Conservation (phyloP, 2,888 invertebrate genomes). For the Pachliopta kotzebuea region DNA sequence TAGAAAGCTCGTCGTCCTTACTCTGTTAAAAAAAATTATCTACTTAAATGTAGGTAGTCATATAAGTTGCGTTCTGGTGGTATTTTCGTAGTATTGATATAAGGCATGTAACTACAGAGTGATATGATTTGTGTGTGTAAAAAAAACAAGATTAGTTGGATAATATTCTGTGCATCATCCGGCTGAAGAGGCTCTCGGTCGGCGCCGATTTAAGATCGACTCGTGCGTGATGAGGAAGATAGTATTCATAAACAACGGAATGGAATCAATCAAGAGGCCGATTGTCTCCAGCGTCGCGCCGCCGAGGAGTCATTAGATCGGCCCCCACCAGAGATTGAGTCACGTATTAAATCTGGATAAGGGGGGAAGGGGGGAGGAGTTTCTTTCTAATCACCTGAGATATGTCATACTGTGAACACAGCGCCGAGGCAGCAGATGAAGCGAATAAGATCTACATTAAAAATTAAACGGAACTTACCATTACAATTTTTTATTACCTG, state of each 20-base stretch:
- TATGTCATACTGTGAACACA: slow-evolving; percentile 57
- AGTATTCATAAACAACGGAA: slow-evolving; percentile 25
- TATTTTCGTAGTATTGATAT: no score
- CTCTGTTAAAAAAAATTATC: no score
- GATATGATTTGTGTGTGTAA: not conserved
- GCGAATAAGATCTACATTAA: no score
- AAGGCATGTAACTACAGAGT: no score
- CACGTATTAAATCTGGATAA: slow-evolving; percentile 70
- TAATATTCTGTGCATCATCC: slow-evolving; percentile 8
- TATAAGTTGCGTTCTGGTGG: no score
- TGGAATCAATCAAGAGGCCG: slow-evolving; percentile 34
- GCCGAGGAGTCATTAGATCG: slow-evolving; percentile 54
- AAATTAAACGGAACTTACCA: no score
- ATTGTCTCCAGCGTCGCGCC: slow-evolving; percentile 43
- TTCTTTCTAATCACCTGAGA: slow-evolving; percentile 74
- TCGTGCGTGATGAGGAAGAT: slow-evolving; percentile 29
- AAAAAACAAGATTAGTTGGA: slow-evolving; percentile 12
- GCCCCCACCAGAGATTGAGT: slow-evolving; percentile 61
- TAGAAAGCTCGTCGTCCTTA: no score
- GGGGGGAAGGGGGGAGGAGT: slow-evolving; percentile 38
- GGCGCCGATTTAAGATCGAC: slow-evolving; percentile 25
- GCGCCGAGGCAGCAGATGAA: slow-evolving; percentile 35
- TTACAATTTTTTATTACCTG: no score
- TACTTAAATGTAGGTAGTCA: no score
- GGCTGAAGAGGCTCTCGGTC: slow-evolving; percentile 27